A percentile compares a stretch with the other conserved stretches of the same genome.
Conservation (phyloP, 2,113 vertebrate genomes). For the Neolamprologus longior region DNA sequence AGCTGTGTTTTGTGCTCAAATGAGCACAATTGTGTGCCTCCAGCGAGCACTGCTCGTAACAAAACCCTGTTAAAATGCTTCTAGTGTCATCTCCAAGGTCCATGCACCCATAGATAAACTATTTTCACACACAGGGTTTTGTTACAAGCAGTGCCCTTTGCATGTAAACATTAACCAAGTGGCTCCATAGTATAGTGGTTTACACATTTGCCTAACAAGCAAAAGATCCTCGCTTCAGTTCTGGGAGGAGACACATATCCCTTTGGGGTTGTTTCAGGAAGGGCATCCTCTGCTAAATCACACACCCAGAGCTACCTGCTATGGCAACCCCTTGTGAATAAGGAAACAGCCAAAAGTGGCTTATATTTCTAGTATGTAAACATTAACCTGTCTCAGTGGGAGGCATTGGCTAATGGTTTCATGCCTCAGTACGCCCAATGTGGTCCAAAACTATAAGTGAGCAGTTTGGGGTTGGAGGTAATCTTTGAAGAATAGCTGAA, state of each 20-base stretch:
- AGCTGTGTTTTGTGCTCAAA: background rate
- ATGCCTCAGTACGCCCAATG: background rate
- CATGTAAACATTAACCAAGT: conserved; percentile 25
- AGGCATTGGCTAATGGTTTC: background rate
- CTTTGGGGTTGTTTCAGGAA: background rate
- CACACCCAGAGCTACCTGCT: background rate
- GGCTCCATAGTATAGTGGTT: background rate
- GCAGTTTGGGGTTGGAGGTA: background rate
- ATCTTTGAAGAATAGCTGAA: background rate
- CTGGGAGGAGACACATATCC: background rate
- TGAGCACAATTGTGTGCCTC: background rate
- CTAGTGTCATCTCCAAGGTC: background rate
- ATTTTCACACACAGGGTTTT: background rate
- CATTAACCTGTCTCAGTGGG: conserved; percentile 28
- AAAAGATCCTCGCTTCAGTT: background rate
- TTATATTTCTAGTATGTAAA: background rate
- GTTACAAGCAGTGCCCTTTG: background rate
- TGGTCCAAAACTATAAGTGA: background rate
- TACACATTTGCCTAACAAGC: background rate
- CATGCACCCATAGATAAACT: background rate
- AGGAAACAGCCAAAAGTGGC: background rate
- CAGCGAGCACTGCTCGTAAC: background rate
- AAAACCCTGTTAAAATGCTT: background rate
- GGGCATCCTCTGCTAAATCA: background rate
- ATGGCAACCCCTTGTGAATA: background rate